A percentile compares a stretch with the other conserved stretches of the same genome.
phyloP scores from a whole-genome alignment of 92 coral and sea anemone genomes.

The Umimayanthus kanabou region DNA sequence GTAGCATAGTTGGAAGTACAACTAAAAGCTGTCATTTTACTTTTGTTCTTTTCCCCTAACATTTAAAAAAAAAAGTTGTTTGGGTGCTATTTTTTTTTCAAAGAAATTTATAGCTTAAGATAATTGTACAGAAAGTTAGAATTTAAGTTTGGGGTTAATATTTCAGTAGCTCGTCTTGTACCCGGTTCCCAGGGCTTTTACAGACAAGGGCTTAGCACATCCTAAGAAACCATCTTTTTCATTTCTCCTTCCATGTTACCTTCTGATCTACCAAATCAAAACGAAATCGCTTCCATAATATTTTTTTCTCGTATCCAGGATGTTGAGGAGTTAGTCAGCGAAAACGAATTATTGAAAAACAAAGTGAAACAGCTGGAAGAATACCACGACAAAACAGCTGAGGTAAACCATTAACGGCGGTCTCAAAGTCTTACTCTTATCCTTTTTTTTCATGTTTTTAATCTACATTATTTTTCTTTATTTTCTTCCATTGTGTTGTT shows the following conservation, averaged over 20 bases:
- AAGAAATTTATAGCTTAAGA: no score
- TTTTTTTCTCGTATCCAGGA: background rate
- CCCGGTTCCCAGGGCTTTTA: no score
- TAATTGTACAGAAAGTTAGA: background rate
- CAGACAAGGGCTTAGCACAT: no score
- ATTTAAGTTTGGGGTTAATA: background rate
- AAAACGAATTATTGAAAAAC: conserved; percentile 17
- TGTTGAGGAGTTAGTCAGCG: background rate
- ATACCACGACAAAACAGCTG: background rate
- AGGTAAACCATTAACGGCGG: conserved; percentile 1
- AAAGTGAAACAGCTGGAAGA: conserved; percentile 2
- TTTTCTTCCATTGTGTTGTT: background rate
- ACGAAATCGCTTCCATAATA: background rate
- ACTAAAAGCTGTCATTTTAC: no score
- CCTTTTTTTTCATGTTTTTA: background rate
- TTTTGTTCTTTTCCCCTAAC: no score
- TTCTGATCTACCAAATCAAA: background rate
- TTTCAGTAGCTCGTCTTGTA: no score
- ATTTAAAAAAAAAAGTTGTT: no score
- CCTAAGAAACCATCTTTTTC: background rate
- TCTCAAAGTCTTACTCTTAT: background rate
- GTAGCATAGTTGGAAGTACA: no score
- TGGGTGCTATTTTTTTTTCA: no score
- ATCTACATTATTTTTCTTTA: background rate
- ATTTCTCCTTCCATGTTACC: background rate